Evolutionary conservation across 2,797 vertebrate species (phyloP), one percentile per base, ranked within the genome.

Genomic region (Micrastur ruficollis): DNA sequence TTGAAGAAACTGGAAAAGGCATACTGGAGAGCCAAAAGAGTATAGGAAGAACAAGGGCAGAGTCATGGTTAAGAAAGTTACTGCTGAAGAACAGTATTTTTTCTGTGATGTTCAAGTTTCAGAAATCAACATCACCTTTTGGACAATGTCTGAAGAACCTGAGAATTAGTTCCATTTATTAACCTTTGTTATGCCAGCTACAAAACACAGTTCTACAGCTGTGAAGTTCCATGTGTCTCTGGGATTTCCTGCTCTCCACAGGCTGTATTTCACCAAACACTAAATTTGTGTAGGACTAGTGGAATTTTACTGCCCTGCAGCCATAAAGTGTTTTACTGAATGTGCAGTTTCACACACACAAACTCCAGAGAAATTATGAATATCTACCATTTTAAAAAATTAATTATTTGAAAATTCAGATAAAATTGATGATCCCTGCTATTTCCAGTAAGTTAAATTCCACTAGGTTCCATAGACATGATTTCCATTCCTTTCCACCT

Each of bases 221-320:
- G 59, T 93, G 55, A 84, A 91, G 23, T 55, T 84, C 36, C 31
- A 79, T 1, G 1, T 47, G 58, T 62, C 80, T 88, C 91, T 82
- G 88, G 63, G 80, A 93, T 89, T 95, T 92, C 85, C 82, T 95
- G 61, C 58, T 95, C 71, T 92, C 58, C 70, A 81, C 59, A 59
- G 34, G 67, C 36, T 73, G 26, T 65, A 91, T 90, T 95, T 84
- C 83, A 90, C 42, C 47, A 68, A 88, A 61, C 53, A 72, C 73
- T 93, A 73, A 22, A 82, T 73, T 82, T 92, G 34, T 65, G 42
- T 38, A 80, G 71, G 49, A 56, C 34, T 70, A 70, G 50, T 62
- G 56, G 65, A 90, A 66, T 80, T 93, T 93, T 91, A 95, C 68
- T 74, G 56, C 89, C 49, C 25, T 83, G 25, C 11, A 92, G 65